These are phyloP conservation scores for Mesoclemmys tuberculata DNA, from an alignment of 2,113 vertebrate genomes.

Conservation along the genomic window DNA sequence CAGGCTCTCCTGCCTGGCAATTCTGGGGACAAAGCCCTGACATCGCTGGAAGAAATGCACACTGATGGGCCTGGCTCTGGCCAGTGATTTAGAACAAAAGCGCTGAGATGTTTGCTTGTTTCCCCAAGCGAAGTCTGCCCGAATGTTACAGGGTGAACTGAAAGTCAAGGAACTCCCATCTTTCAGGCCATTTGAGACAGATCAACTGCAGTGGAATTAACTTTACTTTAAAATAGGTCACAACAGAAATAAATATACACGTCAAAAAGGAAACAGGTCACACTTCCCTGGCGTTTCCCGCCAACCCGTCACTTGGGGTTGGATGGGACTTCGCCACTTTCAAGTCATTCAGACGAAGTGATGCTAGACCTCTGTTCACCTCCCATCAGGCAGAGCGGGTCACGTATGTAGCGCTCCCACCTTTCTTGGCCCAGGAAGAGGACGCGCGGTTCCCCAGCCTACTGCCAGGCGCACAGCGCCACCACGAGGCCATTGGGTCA, in stretches of 20 bases:
- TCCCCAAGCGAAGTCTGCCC: background rate
- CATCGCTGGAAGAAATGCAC: background rate
- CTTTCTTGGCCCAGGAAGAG: background rate
- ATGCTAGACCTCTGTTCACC: too few relatives aligned
- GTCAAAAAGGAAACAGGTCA: background rate
- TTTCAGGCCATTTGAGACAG: fast-evolving
- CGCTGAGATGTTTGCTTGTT: too few relatives aligned
- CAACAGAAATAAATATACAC: background rate
- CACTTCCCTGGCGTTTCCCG: background rate
- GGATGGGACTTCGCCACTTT: background rate
- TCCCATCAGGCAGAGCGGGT: too few relatives aligned
- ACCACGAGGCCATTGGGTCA: background rate
- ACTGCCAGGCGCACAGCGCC: background rate
- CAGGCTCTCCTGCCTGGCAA: background rate
- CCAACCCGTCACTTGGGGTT: background rate
- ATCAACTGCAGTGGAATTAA: background rate
- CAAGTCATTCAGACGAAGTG: background rate
- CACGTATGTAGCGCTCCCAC: too few relatives aligned
- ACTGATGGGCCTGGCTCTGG: background rate
- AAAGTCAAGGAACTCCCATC: background rate
- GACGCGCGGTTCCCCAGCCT: background rate
- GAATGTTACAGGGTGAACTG: too few relatives aligned
- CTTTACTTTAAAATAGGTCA: background rate
- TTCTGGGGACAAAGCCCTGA: too few relatives aligned
- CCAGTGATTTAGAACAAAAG: too few relatives aligned